Percentiles rank a stretch among this genome's conserved stretches.
phyloP scores from a whole-genome alignment of 2,888 invertebrate species.

The Erynnis tages region DNA sequence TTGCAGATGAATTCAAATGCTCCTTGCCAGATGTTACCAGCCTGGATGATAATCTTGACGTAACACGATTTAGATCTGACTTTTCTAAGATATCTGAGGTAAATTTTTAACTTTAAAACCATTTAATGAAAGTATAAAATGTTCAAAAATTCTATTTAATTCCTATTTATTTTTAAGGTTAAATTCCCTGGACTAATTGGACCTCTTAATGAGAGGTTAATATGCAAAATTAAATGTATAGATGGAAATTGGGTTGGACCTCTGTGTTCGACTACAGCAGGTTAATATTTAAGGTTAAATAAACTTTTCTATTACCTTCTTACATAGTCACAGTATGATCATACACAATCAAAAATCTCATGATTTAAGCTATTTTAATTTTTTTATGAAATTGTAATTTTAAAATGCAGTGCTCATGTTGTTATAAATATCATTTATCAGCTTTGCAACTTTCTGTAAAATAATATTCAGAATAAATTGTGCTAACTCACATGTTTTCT shows the following conservation, averaged over 20 bases:
- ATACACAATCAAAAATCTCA: background rate
- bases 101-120: background rate
- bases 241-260: slow-evolving; percentile 93
- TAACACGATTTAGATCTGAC: slow-evolving; percentile 67
- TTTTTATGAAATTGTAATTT: no score
- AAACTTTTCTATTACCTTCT: slow-evolving; percentile 19
- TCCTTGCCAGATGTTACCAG: slow-evolving; percentile 70
- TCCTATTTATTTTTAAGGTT: slow-evolving; percentile 61
- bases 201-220: slow-evolving; percentile 85
- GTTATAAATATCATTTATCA: no score
- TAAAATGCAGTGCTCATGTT: no score
- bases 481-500: no score
- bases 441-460: no score
- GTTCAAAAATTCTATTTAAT: no score
- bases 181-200: slow-evolving; percentile 90
- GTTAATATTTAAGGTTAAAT: slow-evolving; percentile 54
- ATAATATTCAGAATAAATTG: no score
- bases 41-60: slow-evolving; percentile 63
- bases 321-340: background rate
- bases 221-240: slow-evolving; percentile 92
- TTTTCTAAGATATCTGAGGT: slow-evolving; percentile 77
- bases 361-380: no score
- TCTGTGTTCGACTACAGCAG: slow-evolving; percentile 87
- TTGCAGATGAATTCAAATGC: slow-evolving; percentile 75
- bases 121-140: background rate